A percentile compares a stretch with the other conserved stretches of the same genome.
phyloP scores from a whole-genome alignment of 2,113 vertebrate species.

The Peromyscus californicus region DNA sequence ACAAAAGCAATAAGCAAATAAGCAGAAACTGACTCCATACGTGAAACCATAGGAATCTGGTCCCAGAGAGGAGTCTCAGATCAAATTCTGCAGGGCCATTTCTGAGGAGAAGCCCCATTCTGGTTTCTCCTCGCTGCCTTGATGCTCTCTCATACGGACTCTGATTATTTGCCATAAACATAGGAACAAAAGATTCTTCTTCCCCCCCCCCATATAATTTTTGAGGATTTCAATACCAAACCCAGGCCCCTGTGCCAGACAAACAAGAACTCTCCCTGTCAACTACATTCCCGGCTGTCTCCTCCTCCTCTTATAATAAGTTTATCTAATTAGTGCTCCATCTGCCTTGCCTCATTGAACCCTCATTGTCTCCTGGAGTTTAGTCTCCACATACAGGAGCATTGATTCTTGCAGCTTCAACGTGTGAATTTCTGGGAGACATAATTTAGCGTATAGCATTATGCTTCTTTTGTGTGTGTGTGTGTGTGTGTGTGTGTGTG shows the following conservation, averaged over 20 bases:
- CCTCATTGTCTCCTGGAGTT: background rate
- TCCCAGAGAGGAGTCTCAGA: background rate
- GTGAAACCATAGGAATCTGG: background rate
- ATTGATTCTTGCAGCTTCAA: background rate
- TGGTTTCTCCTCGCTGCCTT: background rate
- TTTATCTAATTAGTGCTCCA: background rate
- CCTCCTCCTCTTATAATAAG: background rate
- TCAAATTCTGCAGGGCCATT: background rate
- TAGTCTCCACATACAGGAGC: background rate
- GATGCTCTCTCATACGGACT: accelerated
- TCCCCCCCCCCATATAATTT: background rate
- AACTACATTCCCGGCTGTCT: background rate
- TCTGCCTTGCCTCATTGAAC: background rate
- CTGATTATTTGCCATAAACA: background rate
- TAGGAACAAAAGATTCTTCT: background rate
- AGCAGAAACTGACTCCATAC: background rate
- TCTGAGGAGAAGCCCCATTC: background rate
- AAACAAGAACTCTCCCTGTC: background rate
- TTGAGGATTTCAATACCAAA: background rate
- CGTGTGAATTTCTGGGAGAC: background rate
- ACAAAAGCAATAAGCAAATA: background rate
- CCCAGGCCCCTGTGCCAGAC: background rate
- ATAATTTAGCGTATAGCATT: background rate
- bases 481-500: background rate
- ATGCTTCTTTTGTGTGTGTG: background rate